Evolutionary conservation across 2,113 vertebrate species (phyloP), one percentile per base, ranked within the genome.

Genomic region (Hydrolagus affinis): DNA sequence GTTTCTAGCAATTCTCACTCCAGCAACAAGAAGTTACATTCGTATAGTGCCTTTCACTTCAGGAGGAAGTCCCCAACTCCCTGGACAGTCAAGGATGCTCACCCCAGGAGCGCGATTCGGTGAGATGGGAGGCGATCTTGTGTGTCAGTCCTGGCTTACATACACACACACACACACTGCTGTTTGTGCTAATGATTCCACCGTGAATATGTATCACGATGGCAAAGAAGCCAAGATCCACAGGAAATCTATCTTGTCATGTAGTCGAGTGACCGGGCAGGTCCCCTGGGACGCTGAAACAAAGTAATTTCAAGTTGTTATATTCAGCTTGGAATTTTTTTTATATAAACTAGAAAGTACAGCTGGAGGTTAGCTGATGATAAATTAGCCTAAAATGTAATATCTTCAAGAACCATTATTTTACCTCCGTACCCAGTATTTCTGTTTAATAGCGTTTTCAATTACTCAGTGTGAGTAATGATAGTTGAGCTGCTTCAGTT

Each of bases 341-440:
- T 17, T 75, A n/a, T n/a, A n/a, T n/a, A 32, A 75, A 75, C 32
- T 56, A 15, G 15, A 75, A 75, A 14, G 21, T 44, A 75, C 32
- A 75, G 32, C 32, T 75, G 73, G 73, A 75, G 73, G 73, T 75
- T 19, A 75, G 73, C 73, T 75, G 12, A 56, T 75, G 73, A 75
- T 75, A 14, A 75, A 75, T 75, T 75, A 75, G 32, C 19, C 30
- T 30, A 19, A 75, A 75, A 75, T 75, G 73, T 75, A 75, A 75
- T 75, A 32, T 75, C 73, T 56, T n/a, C 7, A 21, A 75, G 30
- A 69, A 19, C 73, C 73, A 75, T 75, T 75, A 75, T 75, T 75
- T 75, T 32, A 74, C 30, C 72, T 74, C 71, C 30, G 17, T 74
- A 32, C 72, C 44, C 30, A 17, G 30, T 74, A 30, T 44, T 75